Evolutionary conservation across 2,888 invertebrate genomes (phyloP), one percentile per base, ranked within the genome.

Genomic region (Aspidiotus destructor): DNA sequence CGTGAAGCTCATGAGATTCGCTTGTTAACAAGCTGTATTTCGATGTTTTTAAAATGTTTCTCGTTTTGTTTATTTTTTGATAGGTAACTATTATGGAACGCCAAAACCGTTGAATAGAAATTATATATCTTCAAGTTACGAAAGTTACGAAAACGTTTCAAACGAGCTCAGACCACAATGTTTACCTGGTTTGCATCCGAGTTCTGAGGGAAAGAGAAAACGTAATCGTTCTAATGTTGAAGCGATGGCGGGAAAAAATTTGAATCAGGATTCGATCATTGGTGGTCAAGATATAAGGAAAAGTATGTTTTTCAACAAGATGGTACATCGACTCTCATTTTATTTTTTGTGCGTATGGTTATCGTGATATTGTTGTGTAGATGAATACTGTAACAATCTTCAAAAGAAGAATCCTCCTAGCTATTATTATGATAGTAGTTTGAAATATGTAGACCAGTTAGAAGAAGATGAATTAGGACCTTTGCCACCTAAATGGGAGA

Each of bases 401-500:
- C 60, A 67, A 28, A 67, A 41, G 62, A 68, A 42, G 52, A 70
- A 61, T 61, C 69, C 69, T 10, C 69, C 69, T 9, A 69, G 55
- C 62, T 69, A 69, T 62, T 69, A 62, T 57, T 62, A 62, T 41
- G 62, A 69, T 9, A 62, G 54, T 62, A 15, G 52, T n/a, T 54
- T 62, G 9, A 69, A 69, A 61, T 68, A 61, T 13, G 13, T 61
- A 8, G 60, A 69, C 55, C 52, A 68, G 7, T 42, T 69, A 13
- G 69, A 69, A 8, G 69, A 69, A 28, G 69, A 69, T 15, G 89
- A 89, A 72, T 80, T 96, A 68, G 96, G 96, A 16, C 92, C 96
- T 1, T 80, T 98, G 73, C 97, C 97, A 69, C 83, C 87, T 7
- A 95, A 96, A 81, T 98, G 98, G 98, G 97, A 98, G 78, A 92